Evolutionary conservation across 2,888 invertebrate species (phyloP).

Genomic region (Agrotis puta): DNA sequence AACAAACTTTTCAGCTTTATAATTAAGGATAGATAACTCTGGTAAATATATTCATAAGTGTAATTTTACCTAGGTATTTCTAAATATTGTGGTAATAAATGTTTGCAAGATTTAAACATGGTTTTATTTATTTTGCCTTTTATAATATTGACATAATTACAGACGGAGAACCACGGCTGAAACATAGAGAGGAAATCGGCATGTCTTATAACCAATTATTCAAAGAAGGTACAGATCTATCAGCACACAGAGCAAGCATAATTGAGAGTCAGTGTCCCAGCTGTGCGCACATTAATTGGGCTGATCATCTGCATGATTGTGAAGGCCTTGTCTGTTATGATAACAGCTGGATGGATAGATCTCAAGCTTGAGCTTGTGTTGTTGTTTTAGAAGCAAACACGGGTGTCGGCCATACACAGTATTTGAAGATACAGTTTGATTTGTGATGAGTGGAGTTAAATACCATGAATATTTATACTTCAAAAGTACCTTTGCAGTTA

Average conservation of each 20-base stretch:
- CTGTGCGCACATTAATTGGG: no score
- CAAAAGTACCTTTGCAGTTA: neutral
- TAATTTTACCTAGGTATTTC: neutral
- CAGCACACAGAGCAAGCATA: no score
- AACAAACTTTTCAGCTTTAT: no score
- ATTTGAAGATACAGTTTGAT: neutral
- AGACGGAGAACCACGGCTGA: neutral
- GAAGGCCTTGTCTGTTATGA: neutral
- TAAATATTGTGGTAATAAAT: neutral
- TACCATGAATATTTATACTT: neutral
- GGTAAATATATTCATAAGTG: neutral
- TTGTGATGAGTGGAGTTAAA: neutral
- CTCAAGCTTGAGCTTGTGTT: neutral
- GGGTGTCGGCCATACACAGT: neutral
- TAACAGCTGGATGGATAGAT: neutral
- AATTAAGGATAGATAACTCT: no score
- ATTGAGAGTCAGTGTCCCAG: no score
- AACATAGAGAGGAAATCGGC: no score
- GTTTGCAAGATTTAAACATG: neutral
- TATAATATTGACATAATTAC: neutral
- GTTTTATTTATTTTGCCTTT: neutral
- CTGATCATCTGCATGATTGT: no score
- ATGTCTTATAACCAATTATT: no score
- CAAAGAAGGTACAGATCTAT: no score
- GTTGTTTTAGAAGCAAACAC: neutral